Evolutionary conservation across 1,140 invertebrate species (phyloP).

Genomic region (Cyrtorhinus lividipennis): DNA sequence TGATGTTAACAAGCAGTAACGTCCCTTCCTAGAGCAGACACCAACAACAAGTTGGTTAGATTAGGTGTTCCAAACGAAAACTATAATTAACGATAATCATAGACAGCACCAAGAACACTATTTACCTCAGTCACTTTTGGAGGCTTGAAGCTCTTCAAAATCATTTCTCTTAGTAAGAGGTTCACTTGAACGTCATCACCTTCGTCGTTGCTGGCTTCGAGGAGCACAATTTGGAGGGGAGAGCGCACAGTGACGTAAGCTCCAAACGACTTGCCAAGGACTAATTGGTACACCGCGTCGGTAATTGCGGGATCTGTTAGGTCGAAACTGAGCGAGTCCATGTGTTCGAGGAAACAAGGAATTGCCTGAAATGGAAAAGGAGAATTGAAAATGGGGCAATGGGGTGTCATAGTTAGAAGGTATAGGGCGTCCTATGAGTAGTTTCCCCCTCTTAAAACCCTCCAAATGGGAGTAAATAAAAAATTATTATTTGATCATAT

Average conservation of each 20-base stretch:
- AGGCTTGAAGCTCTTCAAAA: background rate
- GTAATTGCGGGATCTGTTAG: background rate
- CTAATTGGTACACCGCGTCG: background rate
- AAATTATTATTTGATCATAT: too few relatives aligned
- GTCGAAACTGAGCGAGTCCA: background rate
- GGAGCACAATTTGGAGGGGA: background rate
- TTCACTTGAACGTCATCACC: background rate
- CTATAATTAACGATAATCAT: background rate
- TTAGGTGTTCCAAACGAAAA: too few relatives aligned
- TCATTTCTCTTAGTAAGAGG: background rate
- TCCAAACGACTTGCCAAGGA: background rate
- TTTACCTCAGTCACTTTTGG: background rate
- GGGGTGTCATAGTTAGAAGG: too few relatives aligned
- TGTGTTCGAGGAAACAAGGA: background rate
- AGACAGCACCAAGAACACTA: background rate
- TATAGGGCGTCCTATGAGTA: too few relatives aligned
- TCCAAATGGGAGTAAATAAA: too few relatives aligned
- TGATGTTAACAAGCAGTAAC: background rate
- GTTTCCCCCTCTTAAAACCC: too few relatives aligned
- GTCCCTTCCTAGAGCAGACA: background rate
- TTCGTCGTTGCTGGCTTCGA: background rate
- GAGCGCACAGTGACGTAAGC: background rate
- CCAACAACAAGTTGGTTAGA: too few relatives aligned
- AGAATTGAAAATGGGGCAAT: too few relatives aligned
- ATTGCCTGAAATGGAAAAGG: background rate